phyloP scores from a whole-genome alignment of 1,140 invertebrate species.

The Aphelenchoides besseyi region DNA sequence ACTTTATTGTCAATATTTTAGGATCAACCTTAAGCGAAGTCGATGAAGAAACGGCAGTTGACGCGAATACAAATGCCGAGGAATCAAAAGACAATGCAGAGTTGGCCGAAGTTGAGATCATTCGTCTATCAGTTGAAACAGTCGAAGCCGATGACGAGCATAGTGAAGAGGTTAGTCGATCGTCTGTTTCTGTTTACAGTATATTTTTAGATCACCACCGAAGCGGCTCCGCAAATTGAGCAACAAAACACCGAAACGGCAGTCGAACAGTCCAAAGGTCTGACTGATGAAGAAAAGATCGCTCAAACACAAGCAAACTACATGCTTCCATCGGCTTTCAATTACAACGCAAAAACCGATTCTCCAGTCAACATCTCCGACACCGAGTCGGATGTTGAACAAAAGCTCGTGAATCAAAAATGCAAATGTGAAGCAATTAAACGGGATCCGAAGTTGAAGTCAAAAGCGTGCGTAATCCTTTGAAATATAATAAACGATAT shows the following conservation, averaged over 20 bases:
- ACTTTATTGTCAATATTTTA: no score
- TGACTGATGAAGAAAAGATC: conserved; percentile 21
- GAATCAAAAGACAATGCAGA: not conserved
- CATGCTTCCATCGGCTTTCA: conserved; percentile 22
- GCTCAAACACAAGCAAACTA: conserved; percentile 25
- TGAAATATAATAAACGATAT: conserved; percentile 1
- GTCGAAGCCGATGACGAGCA: not conserved
- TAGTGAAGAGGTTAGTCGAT: not conserved
- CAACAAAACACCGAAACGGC: not conserved
- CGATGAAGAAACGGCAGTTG: not conserved
- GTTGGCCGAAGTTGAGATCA: no score
- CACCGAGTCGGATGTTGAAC: not conserved
- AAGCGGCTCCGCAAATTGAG: not conserved
- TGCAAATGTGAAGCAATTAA: conserved; percentile 25
- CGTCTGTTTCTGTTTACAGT: not conserved
- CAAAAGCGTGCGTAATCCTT: conserved; percentile 21
- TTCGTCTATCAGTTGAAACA: not conserved
- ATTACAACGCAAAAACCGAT: conserved; percentile 5
- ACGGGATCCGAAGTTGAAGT: conserved; percentile 31
- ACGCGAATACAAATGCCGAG: not conserved
- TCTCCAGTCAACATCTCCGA: not conserved
- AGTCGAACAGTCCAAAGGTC: not conserved
- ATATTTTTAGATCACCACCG: not conserved
- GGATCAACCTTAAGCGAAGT: no score
- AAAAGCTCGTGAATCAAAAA: not conserved